These are phyloP conservation scores for Ecdyonurus torrentis DNA, from an alignment of 2,888 invertebrate species.

Conservation along the genomic window DNA sequence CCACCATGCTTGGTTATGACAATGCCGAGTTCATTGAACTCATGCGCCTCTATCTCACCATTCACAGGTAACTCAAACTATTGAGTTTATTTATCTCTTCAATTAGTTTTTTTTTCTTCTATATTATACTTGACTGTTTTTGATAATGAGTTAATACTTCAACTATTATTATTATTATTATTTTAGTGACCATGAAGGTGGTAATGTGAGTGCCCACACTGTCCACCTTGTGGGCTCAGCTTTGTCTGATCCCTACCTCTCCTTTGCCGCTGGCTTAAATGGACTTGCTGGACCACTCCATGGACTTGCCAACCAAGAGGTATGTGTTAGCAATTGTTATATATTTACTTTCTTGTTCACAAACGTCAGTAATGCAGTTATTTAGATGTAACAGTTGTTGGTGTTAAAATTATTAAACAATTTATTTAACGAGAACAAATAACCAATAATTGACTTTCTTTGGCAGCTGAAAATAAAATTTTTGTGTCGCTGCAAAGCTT, in stretches of 20 bases:
- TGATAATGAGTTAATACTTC: too few relatives aligned
- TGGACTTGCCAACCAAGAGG: conserved; percentile 89
- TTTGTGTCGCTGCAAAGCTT: too few relatives aligned
- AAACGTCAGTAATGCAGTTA: too few relatives aligned
- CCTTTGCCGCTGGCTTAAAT: conserved; percentile 83
- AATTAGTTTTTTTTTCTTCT: too few relatives aligned
- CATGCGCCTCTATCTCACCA: conserved; percentile 82
- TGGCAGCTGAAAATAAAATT: too few relatives aligned
- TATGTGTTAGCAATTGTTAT: too few relatives aligned
- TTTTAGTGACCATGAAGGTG: conserved; percentile 83
- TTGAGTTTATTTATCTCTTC: conserved; percentile 8
- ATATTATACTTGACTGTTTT: too few relatives aligned
- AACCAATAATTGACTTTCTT: too few relatives aligned
- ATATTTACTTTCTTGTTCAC: too few relatives aligned
- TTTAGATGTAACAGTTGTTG: too few relatives aligned
- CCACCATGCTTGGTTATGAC: conserved; percentile 79
- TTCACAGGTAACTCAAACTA: conserved; percentile 44
- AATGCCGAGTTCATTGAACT: conserved; percentile 67
- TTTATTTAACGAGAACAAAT: too few relatives aligned
- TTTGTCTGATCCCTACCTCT: conserved; percentile 82
- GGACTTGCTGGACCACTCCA: conserved; percentile 92
- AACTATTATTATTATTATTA: not conserved
- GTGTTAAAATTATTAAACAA: too few relatives aligned
- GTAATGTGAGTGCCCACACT: conserved; percentile 91
- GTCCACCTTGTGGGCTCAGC: conserved; percentile 89